Evolutionary conservation across 2,888 invertebrate genomes (phyloP), one percentile per base, ranked within the genome.

Genomic region (Melanostoma mellinum): DNA sequence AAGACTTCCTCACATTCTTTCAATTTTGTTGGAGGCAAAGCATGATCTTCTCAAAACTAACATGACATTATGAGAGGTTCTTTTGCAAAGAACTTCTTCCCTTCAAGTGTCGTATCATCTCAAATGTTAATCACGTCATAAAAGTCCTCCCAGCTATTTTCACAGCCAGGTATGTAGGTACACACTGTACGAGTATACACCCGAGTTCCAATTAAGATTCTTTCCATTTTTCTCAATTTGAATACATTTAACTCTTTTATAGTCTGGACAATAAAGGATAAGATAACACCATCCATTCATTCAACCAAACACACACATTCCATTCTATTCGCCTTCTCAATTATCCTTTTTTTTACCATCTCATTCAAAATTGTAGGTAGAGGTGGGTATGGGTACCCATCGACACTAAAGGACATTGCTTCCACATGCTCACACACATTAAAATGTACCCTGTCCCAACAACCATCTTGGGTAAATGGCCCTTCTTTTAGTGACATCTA

Each of bases 381-480:
- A 48, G 53, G 61, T 53, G 8, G 52, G 46, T 58, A 75, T 20
- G 32, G 33, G 36, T 35, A 35, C 32, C 33, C 8, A 58, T 46
- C 46, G 48, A 58, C 56, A 52, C 63, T 58, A 69, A 69, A 65
- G 69, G 53, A 65, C 69, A 80, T 76, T 65, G 69, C 76, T 71
- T 76, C 61, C 68, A 65, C 69, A 68, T 75, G 63, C 50, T 46
- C 44, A 56, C 10, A 10, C 38, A 53, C 69, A 53, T 48, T 42
- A 40, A 75, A 75, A 79, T 56, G 56, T 68, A 33, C 46, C 69
- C 9, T 68, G 44, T 35, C 58, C 42, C 40, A 60, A 72, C 71
- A 72, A 48, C 9, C 35, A 36, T 77, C 68, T 56, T 68, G 38
- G 77, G 77, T 63, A 67, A 77, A 77, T 82, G 72, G 67, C 77